Base-by-base conservation (phyloP, 1,140 invertebrate genomes). In the Drosophila baimaii region DNA sequence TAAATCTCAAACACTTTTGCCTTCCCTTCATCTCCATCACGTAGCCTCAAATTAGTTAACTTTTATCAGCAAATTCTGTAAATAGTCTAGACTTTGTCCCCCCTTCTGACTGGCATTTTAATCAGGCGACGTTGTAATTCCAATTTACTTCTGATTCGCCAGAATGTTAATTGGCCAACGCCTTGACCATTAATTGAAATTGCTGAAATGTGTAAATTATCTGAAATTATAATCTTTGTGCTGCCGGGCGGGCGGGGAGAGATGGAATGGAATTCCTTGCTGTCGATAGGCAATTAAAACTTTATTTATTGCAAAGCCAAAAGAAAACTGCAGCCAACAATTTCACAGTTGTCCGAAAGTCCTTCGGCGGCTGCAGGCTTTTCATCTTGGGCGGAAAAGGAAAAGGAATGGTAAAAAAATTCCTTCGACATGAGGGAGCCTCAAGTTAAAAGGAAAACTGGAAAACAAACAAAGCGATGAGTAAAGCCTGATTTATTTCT, bases 211-310 rank as follows among this genome's bases (percentile, higher is more conserved):
- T 52, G 57, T 39, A 43, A 46, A 39, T 54, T 75, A 77, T 77
- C 56, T 57, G 47, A 62, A 77, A 62, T 77, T 70, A 70, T 70
- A 56, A 77, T 77, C 74, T 62, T 3, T 21, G n/a, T n/a, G n/a
- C 35, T 27, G 17, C 27, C 33, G 21, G 21, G 13, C 33, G 29
- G 2, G 29, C 9, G 10, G 31, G 10, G 2, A n/a, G n/a, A n/a
- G n/a, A n/a, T n/a, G 17, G 8, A 3, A 33, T 52, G 51, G 51
- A 52, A 52, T 52, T 52, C 19, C 51, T 31, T 27, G 33, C 68
- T 21, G 58, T 33, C 49, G 54, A 71, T 58, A 43, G 71, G 62
- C 64, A 88, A 86, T 88, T 88, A 88, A 77, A 86, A 86, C 83
- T 88, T 86, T 77, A 73, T 82, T 82, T 86, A 81, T 79, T 57